phyloP scores from a whole-genome alignment of 2,888 invertebrate species.

The Aphidius colemani region DNA sequence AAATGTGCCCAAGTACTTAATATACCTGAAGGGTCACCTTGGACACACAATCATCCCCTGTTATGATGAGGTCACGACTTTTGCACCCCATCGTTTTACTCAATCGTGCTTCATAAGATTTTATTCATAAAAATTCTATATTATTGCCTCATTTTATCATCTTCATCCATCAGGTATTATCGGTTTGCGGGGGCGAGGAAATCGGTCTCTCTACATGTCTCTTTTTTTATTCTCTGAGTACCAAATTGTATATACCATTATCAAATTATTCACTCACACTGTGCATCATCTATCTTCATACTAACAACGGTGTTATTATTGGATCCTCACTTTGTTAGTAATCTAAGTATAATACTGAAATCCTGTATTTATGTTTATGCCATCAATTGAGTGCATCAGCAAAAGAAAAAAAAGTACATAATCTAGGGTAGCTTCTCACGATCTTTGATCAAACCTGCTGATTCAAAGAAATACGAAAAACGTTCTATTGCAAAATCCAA shows the following conservation, averaged over 20 bases:
- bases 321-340: conserved; percentile 59
- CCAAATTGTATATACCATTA: conserved; percentile 42
- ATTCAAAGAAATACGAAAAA: too few relatives aligned
- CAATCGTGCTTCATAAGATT: conserved; percentile 41
- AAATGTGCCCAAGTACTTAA: conserved; percentile 5
- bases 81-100: conserved; percentile 18
- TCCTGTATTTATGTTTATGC: too few relatives aligned
- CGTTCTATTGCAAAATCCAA: too few relatives aligned
- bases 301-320: conserved; percentile 54
- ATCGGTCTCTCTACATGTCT: conserved; percentile 2
- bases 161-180: conserved; percentile 10
- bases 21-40: conserved; percentile 31
- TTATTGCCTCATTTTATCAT: conserved; percentile 35
- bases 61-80: conserved; percentile 37
- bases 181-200: too few relatives aligned
- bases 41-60: conserved; percentile 46
- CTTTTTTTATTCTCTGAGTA: not conserved
- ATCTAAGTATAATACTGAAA: conserved; percentile 35
- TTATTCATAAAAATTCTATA: conserved; percentile 47
- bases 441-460: conserved; percentile 30
- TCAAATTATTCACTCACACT: conserved; percentile 59
- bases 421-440: conserved; percentile 46
- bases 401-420: not conserved
- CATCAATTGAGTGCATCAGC: not conserved
- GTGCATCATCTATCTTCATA: conserved; percentile 54